phyloP scores from a whole-genome alignment of 30 jellyfish, hydroid and myxozoan genomes.

The Turritopsis rubra region DNA sequence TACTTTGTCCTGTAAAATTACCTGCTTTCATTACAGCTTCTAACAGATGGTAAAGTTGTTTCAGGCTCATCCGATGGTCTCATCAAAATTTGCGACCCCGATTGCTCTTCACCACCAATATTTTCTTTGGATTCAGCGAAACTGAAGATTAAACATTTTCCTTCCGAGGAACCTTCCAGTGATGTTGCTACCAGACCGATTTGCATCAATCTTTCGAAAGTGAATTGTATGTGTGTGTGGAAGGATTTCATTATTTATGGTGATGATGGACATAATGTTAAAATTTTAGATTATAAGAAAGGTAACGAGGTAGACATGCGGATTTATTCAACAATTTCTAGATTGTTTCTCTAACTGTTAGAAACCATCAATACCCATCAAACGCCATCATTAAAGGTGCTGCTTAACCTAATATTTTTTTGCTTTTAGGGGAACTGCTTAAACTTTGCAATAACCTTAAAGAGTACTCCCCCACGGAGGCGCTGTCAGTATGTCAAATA shows the following conservation, averaged over 20 bases:
- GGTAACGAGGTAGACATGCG: too few species aligned
- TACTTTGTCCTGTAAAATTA: not conserved
- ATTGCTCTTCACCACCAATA: conserved; percentile 37
- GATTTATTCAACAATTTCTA: too few species aligned
- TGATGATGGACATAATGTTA: conserved; percentile 86
- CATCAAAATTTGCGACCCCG: conserved; percentile 35
- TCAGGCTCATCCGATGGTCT: conserved; percentile 76
- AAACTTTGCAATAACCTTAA: conserved; percentile 62
- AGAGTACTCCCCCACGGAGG: conserved; percentile 84
- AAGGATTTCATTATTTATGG: conserved; percentile 63
- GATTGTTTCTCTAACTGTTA: too few species aligned
- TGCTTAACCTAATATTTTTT: too few species aligned
- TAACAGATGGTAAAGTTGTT: conserved; percentile 57
- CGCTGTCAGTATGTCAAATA: conserved; percentile 36
- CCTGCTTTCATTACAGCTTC: conserved; percentile 41
- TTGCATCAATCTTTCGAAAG: conserved; percentile 21
- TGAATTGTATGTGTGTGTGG: conserved; percentile 60
- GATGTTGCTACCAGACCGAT: not conserved
- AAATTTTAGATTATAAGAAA: conserved; percentile 41
- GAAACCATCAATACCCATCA: too few species aligned
- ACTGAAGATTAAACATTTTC: conserved; percentile 5
- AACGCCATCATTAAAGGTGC: too few species aligned
- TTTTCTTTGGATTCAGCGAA: conserved; percentile 23
- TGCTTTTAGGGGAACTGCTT: conserved; percentile 41
- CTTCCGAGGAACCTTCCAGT: not conserved